These are phyloP conservation scores for Marisa cornuarietis DNA, from an alignment of 1,140 invertebrate genomes.

Conservation along the genomic window DNA sequence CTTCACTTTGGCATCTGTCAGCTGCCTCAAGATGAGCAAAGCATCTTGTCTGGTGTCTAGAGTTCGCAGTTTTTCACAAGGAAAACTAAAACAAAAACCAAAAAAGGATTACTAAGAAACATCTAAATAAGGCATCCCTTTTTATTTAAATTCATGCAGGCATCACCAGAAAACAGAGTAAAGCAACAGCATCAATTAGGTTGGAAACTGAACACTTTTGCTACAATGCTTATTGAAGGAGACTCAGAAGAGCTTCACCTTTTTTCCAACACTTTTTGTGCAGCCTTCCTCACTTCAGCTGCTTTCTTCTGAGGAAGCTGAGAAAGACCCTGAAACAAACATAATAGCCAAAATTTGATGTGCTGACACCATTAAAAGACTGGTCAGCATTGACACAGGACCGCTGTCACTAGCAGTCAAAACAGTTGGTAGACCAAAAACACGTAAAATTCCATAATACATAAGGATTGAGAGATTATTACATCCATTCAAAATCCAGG, in stretches of 20 bases:
- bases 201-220: constrained; percentile 14
- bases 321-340: constrained; percentile 5
- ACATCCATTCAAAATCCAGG: too few species aligned
- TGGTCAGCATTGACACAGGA: neutral
- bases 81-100: constrained; percentile 68
- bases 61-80: constrained; percentile 82
- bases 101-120: neutral
- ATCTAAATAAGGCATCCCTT: neutral
- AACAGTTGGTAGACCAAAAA: neutral
- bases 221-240: neutral
- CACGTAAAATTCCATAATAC: too few species aligned
- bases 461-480: too few species aligned
- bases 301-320: constrained; percentile 70
- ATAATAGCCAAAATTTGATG: neutral
- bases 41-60: constrained; percentile 82
- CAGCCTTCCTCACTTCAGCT: constrained; percentile 77
- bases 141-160: neutral
- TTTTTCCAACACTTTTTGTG: constrained; percentile 80
- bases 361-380: neutral
- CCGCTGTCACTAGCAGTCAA: neutral
- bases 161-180: neutral
- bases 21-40: constrained; percentile 80
- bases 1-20: constrained; percentile 84
- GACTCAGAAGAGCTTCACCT: constrained; percentile 66
- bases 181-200: constrained; percentile 9